Base-by-base conservation (phyloP, 2,888 invertebrate genomes). In the Melolontha melolontha region DNA sequence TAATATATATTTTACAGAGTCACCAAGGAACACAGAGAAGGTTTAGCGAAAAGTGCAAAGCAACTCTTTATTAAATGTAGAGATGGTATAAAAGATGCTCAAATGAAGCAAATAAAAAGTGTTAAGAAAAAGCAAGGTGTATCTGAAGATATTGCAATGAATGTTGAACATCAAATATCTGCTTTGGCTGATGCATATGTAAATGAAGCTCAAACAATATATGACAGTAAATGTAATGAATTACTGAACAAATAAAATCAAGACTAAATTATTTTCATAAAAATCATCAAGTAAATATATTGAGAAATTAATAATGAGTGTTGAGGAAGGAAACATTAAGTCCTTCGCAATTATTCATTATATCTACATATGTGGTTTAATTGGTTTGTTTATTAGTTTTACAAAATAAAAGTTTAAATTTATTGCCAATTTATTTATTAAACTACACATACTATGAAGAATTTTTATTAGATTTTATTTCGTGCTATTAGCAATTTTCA, bases 21-120 rank as follows among this genome's bases (percentile, higher is more conserved):
- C 0, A 97, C 98, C 0, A 93, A 93, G 79, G 97, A 98, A 80
- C 93, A 97, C 78, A 87, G 98, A 73, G 97, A 97, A 84, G 88
- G 87, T 69, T 85, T 98, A 68, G 91, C 94, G 0, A 96, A 95
- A 84, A 94, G 91, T 86, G 97, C 97, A 0, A 96, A 95, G 84
- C 85, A 86, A 0, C 78, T 95, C 59, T 95, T 90, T 78, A 88
- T 92, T 2, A 93, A 92, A 81, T 92, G 93, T 72, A 90, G 92
- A 77, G 92, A 93, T 80, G 82, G 86, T 7, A 86, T 96, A 62
- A 90, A 91, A 79, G 91, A 93, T 70, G 85, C 92, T 0, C 93
- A 95, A 79, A 92, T 89, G 77, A 89, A 89, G 71, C 88, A 87
- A 68, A 82, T 91, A 0, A 93, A 91, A 76, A 89, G 88, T 75